Evolutionary conservation across 2,888 invertebrate species (phyloP).

Genomic region (Drosophila acutilabella): DNA sequence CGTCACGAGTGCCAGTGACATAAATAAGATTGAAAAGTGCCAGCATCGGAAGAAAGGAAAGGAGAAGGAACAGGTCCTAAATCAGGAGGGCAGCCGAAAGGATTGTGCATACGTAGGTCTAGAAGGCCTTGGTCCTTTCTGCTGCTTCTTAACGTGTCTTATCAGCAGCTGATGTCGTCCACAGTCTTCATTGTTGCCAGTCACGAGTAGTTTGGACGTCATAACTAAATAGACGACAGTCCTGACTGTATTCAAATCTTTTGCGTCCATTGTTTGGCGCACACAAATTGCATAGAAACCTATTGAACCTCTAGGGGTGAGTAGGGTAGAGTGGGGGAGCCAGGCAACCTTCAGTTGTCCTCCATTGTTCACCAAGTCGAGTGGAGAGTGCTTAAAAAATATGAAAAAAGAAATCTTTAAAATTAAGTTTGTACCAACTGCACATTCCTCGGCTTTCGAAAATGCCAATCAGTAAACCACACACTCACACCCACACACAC

Average conservation of each 20-base stretch:
- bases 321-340: background rate
- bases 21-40: constrained; percentile 43
- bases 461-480: constrained; percentile 17
- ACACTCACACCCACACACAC: background rate
- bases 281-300: constrained; percentile 44
- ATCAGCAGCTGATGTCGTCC: constrained; percentile 43
- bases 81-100: constrained; percentile 34
- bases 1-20: constrained; percentile 51
- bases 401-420: constrained; percentile 2
- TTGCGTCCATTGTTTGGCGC: constrained; percentile 43
- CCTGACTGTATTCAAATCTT: constrained; percentile 29
- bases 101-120: constrained; percentile 22
- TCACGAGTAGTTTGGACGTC: constrained; percentile 22
- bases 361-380: constrained; percentile 16
- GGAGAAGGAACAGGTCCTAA: background rate
- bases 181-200: constrained; percentile 19
- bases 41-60: background rate
- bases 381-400: background rate
- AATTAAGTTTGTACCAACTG: constrained; percentile 32
- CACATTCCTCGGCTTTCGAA: background rate
- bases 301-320: constrained; percentile 13
- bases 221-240: constrained; percentile 28
- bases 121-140: constrained; percentile 6
- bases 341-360: constrained; percentile 25
- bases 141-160: constrained; percentile 62